Percentiles rank a stretch among this genome's conserved stretches.
phyloP scores from a whole-genome alignment of 2,888 invertebrate species.

The Drosophila macrothrix region DNA sequence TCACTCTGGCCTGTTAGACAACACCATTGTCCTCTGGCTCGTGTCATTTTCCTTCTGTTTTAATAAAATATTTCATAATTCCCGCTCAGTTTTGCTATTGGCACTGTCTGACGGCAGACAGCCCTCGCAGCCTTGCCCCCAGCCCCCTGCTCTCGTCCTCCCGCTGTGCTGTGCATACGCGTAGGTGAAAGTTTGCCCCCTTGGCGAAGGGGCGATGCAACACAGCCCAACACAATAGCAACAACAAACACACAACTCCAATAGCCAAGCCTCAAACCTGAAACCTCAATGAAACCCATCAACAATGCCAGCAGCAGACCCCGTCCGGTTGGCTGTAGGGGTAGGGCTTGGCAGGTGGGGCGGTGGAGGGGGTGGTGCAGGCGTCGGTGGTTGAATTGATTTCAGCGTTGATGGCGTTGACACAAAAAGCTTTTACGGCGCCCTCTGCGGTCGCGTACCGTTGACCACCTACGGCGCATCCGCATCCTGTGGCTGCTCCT shows the following conservation, averaged over 20 bases:
- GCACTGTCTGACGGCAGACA: constrained; percentile 76
- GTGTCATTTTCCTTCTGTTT: constrained; percentile 67
- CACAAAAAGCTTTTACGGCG: constrained; percentile 83
- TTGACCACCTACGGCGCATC: constrained; percentile 77
- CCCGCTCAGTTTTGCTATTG: constrained; percentile 76
- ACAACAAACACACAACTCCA: constrained; percentile 1
- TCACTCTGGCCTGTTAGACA: constrained; percentile 7
- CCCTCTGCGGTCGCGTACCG: constrained; percentile 79
- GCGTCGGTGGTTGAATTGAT: constrained; percentile 74
- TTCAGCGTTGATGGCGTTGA: constrained; percentile 82
- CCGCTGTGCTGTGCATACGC: constrained; percentile 74
- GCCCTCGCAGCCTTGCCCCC: constrained; percentile 31
- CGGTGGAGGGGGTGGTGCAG: constrained; percentile 32
- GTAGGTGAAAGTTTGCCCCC: constrained; percentile 71
- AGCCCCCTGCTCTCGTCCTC: constrained; percentile 31
- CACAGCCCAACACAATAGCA: constrained; percentile 22
- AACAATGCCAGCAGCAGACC: constrained; percentile 68
- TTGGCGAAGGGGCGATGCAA: constrained; percentile 30
- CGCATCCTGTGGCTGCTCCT: constrained; percentile 63
- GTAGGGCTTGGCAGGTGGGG: not conserved
- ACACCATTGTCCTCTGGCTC: constrained; percentile 17
- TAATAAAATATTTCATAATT: constrained; percentile 80
- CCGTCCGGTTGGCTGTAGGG: constrained; percentile 18
- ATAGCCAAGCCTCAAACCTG: constrained; percentile 10
- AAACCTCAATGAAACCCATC: constrained; percentile 60